Evolutionary conservation across 1,140 invertebrate genomes (phyloP).

Genomic region (Panagrolaimus sp.): DNA sequence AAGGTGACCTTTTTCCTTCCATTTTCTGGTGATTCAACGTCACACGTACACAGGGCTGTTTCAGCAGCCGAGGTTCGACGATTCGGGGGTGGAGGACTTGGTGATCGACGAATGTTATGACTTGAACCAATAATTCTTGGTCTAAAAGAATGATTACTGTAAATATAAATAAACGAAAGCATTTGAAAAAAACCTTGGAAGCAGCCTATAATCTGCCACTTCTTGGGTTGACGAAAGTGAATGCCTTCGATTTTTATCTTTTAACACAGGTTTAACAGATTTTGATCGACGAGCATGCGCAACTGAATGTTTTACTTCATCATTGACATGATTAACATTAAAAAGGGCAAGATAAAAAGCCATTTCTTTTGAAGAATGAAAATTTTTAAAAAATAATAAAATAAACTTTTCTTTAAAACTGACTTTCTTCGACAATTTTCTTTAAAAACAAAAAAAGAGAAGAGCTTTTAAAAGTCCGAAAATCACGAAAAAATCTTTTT

Average conservation of each 20-base stretch:
- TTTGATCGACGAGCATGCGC: background rate
- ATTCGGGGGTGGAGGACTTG: background rate
- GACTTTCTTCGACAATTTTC: too few relatives aligned
- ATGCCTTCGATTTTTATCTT: background rate
- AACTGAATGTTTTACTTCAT: slow-evolving; percentile 13
- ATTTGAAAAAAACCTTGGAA: background rate
- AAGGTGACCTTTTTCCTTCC: slow-evolving; percentile 13
- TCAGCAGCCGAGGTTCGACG: background rate
- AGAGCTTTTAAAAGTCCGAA: too few relatives aligned
- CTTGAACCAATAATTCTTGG: background rate
- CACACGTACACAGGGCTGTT: background rate
- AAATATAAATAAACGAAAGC: background rate
- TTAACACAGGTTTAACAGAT: background rate
- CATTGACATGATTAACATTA: slow-evolving; percentile 28
- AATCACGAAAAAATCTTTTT: too few relatives aligned
- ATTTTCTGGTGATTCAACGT: background rate
- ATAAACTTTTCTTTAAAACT: too few relatives aligned
- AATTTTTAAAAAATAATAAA: too few relatives aligned
- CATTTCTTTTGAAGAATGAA: slow-evolving; percentile 19
- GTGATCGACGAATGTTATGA: background rate
- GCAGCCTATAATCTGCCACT: slow-evolving; percentile 4
- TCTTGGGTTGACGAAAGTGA: background rate
- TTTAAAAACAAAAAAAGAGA: too few relatives aligned
- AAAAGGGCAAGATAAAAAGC: slow-evolving; percentile 30
- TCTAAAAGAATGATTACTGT: background rate